Conservation (phyloP, 2,113 vertebrate genomes). For the Cheirogaleus medius region DNA sequence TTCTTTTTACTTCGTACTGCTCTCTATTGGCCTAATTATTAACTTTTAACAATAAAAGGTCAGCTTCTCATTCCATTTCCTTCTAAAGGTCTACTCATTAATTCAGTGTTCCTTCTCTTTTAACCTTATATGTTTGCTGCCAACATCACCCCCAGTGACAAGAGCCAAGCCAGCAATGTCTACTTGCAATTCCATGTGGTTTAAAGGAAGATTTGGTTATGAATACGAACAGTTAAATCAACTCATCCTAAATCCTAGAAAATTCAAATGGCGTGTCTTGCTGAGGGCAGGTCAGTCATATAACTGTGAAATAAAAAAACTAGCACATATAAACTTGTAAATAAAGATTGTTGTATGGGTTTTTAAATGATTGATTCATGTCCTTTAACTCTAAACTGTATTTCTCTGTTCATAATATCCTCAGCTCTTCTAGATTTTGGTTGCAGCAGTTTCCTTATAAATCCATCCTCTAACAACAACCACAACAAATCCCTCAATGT, state of each 20-base stretch:
- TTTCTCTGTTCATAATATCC: neutral
- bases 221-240: neutral
- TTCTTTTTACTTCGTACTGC: neutral
- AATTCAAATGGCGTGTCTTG: conserved; percentile 1
- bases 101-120: neutral
- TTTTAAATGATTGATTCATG: conserved; percentile 11
- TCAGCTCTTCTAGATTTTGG: neutral
- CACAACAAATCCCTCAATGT: neutral
- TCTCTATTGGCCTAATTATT: neutral
- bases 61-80: neutral
- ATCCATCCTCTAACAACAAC: neutral
- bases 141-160: neutral
- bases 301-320: conserved; percentile 44
- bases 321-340: neutral
- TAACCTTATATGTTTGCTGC: neutral
- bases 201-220: neutral
- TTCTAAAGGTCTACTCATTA: neutral
- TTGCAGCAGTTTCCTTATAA: neutral
- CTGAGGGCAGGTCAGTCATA: neutral
- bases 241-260: neutral
- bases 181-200: neutral
- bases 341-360: neutral
- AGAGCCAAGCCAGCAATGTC: neutral
- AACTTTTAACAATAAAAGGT: neutral
- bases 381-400: conserved; percentile 3